Percentiles rank a stretch among this genome's conserved stretches.
Conservation (phyloP, 2,113 vertebrate species). For the Benitochromis conjunctus region DNA sequence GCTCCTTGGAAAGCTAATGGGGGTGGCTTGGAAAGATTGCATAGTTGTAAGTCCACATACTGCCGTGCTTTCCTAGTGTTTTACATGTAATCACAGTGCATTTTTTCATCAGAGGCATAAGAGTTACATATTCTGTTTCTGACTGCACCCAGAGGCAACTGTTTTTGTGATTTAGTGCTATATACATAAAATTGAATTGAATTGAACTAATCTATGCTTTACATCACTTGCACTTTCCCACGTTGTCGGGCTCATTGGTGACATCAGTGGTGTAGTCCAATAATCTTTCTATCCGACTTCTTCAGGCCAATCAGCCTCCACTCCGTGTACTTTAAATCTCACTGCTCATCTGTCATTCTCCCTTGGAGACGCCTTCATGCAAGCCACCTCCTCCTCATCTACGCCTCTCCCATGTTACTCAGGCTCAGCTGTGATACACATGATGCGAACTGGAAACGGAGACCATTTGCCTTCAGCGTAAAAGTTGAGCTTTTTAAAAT, state of each 20-base stretch:
- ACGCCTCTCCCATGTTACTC: neutral
- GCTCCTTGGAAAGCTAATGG: neutral
- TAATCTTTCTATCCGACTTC: neutral
- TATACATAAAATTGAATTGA: neutral
- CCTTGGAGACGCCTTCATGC: neutral
- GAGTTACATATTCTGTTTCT: neutral
- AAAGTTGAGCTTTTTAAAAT: neutral
- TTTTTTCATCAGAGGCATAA: neutral
- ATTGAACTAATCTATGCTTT: neutral
- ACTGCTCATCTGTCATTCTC: neutral
- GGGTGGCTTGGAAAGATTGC: neutral
- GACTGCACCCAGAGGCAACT: neutral
- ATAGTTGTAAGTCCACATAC: neutral
- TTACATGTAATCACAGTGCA: neutral
- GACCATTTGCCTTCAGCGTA: neutral
- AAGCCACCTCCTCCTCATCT: neutral
- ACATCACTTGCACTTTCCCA: neutral
- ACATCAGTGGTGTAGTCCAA: fast-evolving
- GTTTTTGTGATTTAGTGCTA: neutral
- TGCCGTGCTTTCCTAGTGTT: neutral
- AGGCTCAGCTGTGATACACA: neutral
- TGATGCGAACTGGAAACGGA: neutral
- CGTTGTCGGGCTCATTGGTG: neutral
- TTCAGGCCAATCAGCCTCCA: neutral
- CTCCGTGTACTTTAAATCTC: fast-evolving